Evolutionary conservation across 2,113 vertebrate species (phyloP).

Genomic region (Zosterops lateralis): DNA sequence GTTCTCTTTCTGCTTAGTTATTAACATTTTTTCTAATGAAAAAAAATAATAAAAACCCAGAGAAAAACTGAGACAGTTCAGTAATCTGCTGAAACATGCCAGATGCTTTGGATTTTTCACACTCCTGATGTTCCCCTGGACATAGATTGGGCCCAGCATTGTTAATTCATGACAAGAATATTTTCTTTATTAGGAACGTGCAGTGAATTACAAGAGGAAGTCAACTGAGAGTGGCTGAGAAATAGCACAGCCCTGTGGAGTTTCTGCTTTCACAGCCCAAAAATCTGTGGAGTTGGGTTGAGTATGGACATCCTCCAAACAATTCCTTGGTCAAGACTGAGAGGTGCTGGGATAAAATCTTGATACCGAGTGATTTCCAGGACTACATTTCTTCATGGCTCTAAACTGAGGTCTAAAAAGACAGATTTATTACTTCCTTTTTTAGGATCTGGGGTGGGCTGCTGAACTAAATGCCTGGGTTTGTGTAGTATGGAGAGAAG

Average conservation of each 20-base stretch:
- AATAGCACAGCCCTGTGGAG: background rate
- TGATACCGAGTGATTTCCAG: background rate
- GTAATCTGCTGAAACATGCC: background rate
- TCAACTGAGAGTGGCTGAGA: background rate
- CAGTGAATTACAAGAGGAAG: background rate
- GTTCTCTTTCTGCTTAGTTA: background rate
- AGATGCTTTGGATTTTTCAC: background rate
- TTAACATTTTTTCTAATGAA: background rate
- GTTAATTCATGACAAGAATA: background rate
- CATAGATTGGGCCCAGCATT: background rate
- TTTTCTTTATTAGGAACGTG: background rate
- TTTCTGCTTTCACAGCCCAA: background rate
- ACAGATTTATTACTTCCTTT: background rate
- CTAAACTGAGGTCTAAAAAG: background rate
- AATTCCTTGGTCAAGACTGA: background rate
- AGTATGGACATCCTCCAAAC: background rate
- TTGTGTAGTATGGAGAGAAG: background rate
- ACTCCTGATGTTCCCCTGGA: background rate
- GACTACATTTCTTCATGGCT: background rate
- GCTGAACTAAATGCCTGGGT: background rate
- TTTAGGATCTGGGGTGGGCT: background rate
- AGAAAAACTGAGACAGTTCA: background rate
- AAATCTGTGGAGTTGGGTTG: background rate
- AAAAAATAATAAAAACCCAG: background rate
- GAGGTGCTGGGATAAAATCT: background rate